Conservation (phyloP, 2,113 vertebrate genomes). For the Oryzias curvinotus region DNA sequence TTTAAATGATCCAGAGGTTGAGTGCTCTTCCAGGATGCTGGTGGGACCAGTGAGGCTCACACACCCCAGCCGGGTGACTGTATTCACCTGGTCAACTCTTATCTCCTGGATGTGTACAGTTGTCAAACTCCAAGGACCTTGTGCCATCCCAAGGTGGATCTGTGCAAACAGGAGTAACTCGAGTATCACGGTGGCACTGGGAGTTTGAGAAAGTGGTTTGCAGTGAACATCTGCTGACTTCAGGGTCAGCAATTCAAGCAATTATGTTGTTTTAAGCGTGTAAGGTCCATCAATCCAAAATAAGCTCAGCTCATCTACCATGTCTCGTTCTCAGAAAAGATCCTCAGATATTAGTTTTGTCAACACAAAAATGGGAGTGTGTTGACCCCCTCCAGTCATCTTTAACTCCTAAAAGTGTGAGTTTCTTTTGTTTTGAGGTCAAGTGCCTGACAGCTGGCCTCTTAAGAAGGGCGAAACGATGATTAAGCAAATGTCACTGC, state of each 20-base stretch:
- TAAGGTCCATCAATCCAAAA: neutral
- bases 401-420: neutral
- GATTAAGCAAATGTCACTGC: conserved; percentile 1
- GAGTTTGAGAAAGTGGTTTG: conserved; percentile 43
- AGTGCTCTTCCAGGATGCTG: conserved; percentile 58
- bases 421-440: conserved; percentile 18
- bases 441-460: conserved; percentile 4
- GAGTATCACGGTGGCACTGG: conserved; percentile 38
- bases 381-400: neutral
- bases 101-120: conserved; percentile 64
- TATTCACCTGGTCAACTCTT: conserved; percentile 76
- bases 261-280: conserved; percentile 21
- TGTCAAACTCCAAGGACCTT: conserved; percentile 69
- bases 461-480: conserved; percentile 23
- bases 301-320: conserved; percentile 16
- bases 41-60: conserved; percentile 57
- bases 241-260: conserved; percentile 18
- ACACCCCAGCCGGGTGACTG: conserved; percentile 67
- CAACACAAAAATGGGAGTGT: neutral
- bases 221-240: conserved; percentile 36
- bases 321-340: conserved; percentile 18
- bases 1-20: conserved; percentile 73
- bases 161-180: conserved; percentile 60
- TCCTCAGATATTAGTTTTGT: conserved; percentile 12
- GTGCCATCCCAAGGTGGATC: conserved; percentile 69